A percentile compares a stretch with the other conserved stretches of the same genome.
These are phyloP conservation scores for Astreopora myriophthalma DNA, from an alignment of 64 coral and sea anemone genomes.

Conservation along the genomic window DNA sequence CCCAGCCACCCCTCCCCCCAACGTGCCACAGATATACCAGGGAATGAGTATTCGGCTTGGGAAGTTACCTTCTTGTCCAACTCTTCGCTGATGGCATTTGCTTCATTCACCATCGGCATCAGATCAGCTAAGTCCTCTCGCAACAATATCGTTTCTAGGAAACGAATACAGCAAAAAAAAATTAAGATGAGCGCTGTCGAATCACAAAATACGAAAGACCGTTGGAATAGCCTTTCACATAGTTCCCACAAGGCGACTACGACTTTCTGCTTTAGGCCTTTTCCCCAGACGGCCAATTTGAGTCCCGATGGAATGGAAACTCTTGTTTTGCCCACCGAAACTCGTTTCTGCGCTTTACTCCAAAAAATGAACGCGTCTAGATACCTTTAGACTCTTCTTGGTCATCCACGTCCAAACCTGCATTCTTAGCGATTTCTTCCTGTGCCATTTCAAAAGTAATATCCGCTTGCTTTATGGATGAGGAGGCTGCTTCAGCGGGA, in stretches of 20 bases:
- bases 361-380: background rate
- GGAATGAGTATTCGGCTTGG: no score
- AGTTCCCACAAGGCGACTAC: no score
- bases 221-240: no score
- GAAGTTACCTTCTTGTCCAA: slow-evolving; percentile 82
- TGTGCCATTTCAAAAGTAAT: slow-evolving; percentile 95
- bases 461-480: slow-evolving; percentile 63
- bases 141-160: slow-evolving; percentile 73
- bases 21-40: no score
- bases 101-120: slow-evolving; percentile 93
- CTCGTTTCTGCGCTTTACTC: no score
- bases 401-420: slow-evolving; percentile 86
- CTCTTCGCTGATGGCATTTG: slow-evolving; percentile 93
- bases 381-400: slow-evolving; percentile 76
- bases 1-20: no score
- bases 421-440: slow-evolving; percentile 96
- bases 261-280: no score
- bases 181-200: background rate
- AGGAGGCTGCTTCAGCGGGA: slow-evolving; percentile 67
- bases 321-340: no score
- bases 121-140: slow-evolving; percentile 87
- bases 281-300: no score
- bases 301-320: no score
- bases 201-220: slow-evolving; percentile 13
- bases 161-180: background rate